Percentiles rank a stretch among this genome's conserved stretches.
Conservation (phyloP, 2,888 invertebrate genomes). For the Trichogramma dendrolimi region DNA sequence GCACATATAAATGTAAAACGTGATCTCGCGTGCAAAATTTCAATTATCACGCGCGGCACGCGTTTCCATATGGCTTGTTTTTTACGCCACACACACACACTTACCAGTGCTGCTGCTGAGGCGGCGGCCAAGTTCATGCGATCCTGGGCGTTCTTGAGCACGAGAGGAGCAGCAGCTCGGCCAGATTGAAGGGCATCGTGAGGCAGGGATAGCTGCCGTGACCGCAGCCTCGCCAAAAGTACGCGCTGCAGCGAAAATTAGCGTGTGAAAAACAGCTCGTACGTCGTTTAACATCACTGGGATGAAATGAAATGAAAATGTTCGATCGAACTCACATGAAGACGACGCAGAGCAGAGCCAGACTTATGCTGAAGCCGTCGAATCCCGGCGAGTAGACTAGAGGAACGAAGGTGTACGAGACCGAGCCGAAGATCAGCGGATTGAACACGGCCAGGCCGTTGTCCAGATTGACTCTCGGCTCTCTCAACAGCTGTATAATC, state of each 20-base stretch:
- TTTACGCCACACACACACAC: too few relatives aligned
- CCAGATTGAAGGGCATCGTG: conserved; percentile 49
- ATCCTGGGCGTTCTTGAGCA: conserved; percentile 31
- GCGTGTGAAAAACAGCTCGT: not conserved
- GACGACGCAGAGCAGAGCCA: conserved; percentile 38
- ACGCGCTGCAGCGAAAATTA: conserved; percentile 40
- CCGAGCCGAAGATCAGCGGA: conserved; percentile 42
- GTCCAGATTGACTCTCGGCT: conserved; percentile 35
- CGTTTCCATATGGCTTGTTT: too few relatives aligned
- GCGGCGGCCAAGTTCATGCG: conserved; percentile 1
- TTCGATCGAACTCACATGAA: conserved; percentile 44
- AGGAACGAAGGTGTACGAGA: conserved; percentile 40
- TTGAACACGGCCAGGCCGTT: conserved; percentile 48
- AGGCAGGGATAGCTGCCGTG: conserved; percentile 43
- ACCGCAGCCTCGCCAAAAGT: conserved; percentile 41
- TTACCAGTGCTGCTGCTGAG: too few relatives aligned
- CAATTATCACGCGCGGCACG: too few relatives aligned
- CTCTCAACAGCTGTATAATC: conserved; percentile 36
- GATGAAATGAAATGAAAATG: not conserved
- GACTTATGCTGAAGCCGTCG: conserved; percentile 38
- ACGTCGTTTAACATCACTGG: not conserved
- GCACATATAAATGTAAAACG: too few relatives aligned
- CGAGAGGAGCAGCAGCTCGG: conserved; percentile 45
- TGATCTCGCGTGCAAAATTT: too few relatives aligned
- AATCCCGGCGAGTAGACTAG: conserved; percentile 36